Conservation (phyloP, 2,888 invertebrate genomes). For the Amaurobius ferox region DNA sequence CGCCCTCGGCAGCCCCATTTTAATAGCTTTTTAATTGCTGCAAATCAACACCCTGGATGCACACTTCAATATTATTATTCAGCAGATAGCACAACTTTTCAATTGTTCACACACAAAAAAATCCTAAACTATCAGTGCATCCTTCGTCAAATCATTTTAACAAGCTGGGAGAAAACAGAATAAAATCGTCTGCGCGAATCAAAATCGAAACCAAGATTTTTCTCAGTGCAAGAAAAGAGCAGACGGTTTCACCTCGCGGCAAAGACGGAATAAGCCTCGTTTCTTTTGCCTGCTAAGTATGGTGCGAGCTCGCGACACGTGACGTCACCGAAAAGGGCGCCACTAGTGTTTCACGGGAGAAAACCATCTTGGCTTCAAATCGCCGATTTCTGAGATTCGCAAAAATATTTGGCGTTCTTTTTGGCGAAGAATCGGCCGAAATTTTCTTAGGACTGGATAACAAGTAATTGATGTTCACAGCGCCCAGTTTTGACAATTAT, state of each 20-base stretch:
- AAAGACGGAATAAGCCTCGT: conserved; percentile 8
- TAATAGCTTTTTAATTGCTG: neutral
- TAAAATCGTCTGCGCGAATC: neutral
- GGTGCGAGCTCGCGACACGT: conserved; percentile 37
- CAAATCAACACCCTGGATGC: no score
- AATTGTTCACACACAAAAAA: no score
- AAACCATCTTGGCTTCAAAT: conserved; percentile 15
- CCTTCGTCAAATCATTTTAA: no score
- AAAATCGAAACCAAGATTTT: conserved; percentile 45
- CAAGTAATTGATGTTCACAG: conserved; percentile 2
- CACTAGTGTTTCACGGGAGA: conserved; percentile 51
- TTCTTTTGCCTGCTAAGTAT: conserved; percentile 47
- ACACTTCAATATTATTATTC: no score
- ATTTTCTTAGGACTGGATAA: conserved; percentile 7
- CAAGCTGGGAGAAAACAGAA: neutral
- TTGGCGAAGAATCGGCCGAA: neutral
- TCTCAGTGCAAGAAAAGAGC: neutral
- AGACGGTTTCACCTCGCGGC: conserved; percentile 30
- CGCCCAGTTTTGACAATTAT: neutral
- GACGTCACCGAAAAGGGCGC: conserved; percentile 67
- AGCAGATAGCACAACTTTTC: no score
- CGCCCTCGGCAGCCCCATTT: neutral
- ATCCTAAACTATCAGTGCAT: neutral
- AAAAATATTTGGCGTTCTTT: neutral
- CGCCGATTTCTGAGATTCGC: conserved; percentile 25